phyloP scores from a whole-genome alignment of 2,797 vertebrate species.

The Eupleurogrammus muticus region DNA sequence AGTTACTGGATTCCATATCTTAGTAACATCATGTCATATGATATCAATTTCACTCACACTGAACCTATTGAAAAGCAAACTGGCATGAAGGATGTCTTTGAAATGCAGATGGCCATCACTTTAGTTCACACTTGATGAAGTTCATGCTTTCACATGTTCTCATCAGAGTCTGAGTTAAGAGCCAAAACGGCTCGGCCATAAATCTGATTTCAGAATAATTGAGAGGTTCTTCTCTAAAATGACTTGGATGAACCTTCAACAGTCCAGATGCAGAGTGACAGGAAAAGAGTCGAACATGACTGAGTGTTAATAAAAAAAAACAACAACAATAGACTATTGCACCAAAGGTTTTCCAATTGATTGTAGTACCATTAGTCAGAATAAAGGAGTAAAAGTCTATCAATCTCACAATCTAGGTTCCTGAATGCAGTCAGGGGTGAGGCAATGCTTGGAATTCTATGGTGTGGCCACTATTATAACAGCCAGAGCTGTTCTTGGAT shows the following conservation, averaged over 20 bases:
- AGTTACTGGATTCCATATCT: background rate
- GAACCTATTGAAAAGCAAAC: slow-evolving; percentile 20
- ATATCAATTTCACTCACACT: slow-evolving; percentile 10
- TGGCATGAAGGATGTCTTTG: slow-evolving; percentile 9
- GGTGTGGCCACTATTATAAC: too few relatives aligned
- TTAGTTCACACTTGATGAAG: slow-evolving; percentile 7
- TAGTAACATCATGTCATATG: slow-evolving; percentile 9
- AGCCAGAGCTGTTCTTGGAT: too few relatives aligned
- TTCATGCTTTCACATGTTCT: slow-evolving; percentile 15
- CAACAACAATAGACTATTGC: too few relatives aligned
- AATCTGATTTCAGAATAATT: slow-evolving; percentile 25
- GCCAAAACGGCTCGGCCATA: slow-evolving; percentile 8
- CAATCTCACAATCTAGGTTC: too few relatives aligned
- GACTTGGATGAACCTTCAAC: background rate
- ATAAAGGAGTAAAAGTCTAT: too few relatives aligned
- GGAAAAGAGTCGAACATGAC: background rate
- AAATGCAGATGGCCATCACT: slow-evolving; percentile 8
- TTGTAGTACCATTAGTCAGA: too few relatives aligned
- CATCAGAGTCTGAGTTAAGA: slow-evolving; percentile 16
- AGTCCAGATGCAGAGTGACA: background rate
- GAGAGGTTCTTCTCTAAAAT: slow-evolving; percentile 18
- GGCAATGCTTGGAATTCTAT: too few relatives aligned
- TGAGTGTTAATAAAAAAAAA: background rate
- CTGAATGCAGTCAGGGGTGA: too few relatives aligned
- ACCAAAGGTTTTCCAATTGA: too few relatives aligned